Base-by-base conservation (phyloP, 1,140 invertebrate species). In the Lepidostoma basale region DNA sequence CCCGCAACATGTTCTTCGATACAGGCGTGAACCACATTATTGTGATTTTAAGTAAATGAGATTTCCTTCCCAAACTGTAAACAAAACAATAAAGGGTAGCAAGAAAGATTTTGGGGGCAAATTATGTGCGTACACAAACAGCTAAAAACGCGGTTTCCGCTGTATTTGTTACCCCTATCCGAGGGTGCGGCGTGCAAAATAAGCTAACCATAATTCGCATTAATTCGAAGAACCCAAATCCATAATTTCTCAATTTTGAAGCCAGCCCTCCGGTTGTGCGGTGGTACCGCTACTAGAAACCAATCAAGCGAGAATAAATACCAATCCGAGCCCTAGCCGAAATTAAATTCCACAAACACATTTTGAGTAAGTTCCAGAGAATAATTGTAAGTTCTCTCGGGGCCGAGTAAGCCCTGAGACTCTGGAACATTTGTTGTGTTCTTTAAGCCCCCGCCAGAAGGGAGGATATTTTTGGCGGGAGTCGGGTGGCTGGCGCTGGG, bases 261-360 rank as follows among this genome's bases (percentile, higher is more conserved):
- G 22, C 30, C 36, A 59, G 59, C 66, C 56, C 58, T 58, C 28
- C 28, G 54, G 3, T 36, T 28, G 23, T 40, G 56, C 26, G 66
- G 45, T 25, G 39, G 49, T 3, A 33, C n/a, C 42, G 39, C 28
- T 45, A 49, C 39, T 62, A 62, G 39, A 59, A 72, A 68, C 62
- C 70, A 68, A 72, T 72, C 70, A 68, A 63, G 62, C 39, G 70
- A 68, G 64, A 72, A 72, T 72, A 72, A 72, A 72, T 72, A 72
- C 70, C 70, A 72, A 72, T 72, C 66, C 67, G 26, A 33, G 62
- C 54, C 62, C 62, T 49, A 30, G 62, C 66, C 66, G 47, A 72
- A 72, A 72, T 72, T 72, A 72, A 72, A 72, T 72, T 72, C 70
- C 70, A 66, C 70, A 72, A 72, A 72, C 66, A 72, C 70, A 72